Base-by-base conservation (phyloP, 2,888 invertebrate genomes). In the Lycocerus yunnanus region DNA sequence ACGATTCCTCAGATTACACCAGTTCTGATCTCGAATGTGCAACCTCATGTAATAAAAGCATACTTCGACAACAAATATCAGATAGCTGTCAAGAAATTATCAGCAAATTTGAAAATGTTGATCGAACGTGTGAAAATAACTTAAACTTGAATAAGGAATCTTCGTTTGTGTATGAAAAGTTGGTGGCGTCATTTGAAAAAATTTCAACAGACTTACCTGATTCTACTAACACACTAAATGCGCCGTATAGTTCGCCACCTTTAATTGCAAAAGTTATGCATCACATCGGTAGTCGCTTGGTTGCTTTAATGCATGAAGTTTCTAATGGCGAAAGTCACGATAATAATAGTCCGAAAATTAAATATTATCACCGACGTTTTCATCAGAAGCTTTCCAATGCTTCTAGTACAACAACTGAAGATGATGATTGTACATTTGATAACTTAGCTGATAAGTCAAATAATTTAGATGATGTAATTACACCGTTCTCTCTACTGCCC, bases 291-390 rank as follows among this genome's bases (percentile, higher is more conserved):
- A 94, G 94, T 63, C 89, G 96, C 18, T 87, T 97, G 75, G 95
- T 96, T 20, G 95, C 96, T 0, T 88, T 97, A 75, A 97, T 97
- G 97, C 96, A 96, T 84, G 96, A 97, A 85, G 96, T 96, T 1
- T 95, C 95, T 14, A 94, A 93, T 67, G 94, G 94, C 27, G 91
- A 91, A 76, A 89, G 90, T 60, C 90, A 90, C 78, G 88, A 89
- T 6, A 90, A 90, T 8, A 87, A 87, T 58, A 93, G 93, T 79
- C 92, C 94, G 0, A 88, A 90, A 80, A 89, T 89, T 8, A 85
- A 89, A 1, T 89, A 91, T 72, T 90, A 91, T 80, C 91, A 91
- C 79, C 88, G 90, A 67, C 86, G 90, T 58, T 83, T 90, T 0
- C 88, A 89, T 73, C 90, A 89, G 79, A 91, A 91, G 82, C 86